phyloP scores from a whole-genome alignment of 2,797 vertebrate genomes.

The Protosalanx chinensis region DNA sequence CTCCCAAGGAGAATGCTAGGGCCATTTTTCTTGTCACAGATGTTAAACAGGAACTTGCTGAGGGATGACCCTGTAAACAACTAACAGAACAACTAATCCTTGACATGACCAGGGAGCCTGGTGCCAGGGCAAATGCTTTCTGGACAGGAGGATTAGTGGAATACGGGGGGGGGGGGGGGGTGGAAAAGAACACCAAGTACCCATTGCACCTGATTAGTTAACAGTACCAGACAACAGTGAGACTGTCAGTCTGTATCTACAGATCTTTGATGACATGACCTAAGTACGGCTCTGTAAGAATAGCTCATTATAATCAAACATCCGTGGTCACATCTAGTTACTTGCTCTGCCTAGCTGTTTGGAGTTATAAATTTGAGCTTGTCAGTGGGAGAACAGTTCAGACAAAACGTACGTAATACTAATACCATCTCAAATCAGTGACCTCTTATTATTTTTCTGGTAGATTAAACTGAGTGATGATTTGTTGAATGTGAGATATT shows the following conservation, averaged over 20 bases:
- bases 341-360: conserved; percentile 14
- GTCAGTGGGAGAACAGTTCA: conserved; percentile 8
- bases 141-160: conserved; percentile 19
- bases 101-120: conserved; percentile 19
- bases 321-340: background rate
- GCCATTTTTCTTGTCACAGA: conserved; percentile 4
- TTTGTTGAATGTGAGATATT: too few relatives aligned
- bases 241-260: conserved; percentile 9
- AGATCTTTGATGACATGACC: background rate
- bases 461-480: too few relatives aligned
- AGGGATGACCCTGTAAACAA: background rate
- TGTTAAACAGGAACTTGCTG: background rate
- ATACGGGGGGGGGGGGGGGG: background rate
- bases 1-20: background rate
- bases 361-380: background rate
- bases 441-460: too few relatives aligned
- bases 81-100: conserved; percentile 22
- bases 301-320: background rate
- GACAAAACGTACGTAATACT: conserved; percentile 40
- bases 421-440: background rate
- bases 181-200: conserved; percentile 15
- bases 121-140: conserved; percentile 9
- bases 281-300: background rate
- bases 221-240: conserved; percentile 12
- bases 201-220: conserved; percentile 41